Percentiles rank a stretch among this genome's conserved stretches.
phyloP scores from a whole-genome alignment of 2,797 vertebrate species.

The Pelodytes ibericus region DNA sequence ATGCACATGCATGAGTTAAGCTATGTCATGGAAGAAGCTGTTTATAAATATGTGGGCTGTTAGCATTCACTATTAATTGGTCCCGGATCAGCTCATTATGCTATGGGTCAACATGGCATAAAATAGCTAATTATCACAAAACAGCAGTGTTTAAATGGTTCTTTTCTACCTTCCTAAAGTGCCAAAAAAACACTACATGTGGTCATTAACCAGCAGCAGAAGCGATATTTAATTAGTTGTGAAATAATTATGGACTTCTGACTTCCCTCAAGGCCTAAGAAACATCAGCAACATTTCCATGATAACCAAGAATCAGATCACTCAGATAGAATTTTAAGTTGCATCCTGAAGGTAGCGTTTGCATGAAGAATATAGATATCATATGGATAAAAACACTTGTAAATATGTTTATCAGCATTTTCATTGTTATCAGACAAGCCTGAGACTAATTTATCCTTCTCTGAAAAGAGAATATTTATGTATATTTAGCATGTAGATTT shows the following conservation, averaged over 20 bases:
- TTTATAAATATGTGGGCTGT: constrained; percentile 45
- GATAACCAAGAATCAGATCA: not conserved
- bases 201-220: constrained; percentile 40
- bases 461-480: too few species aligned
- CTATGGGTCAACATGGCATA: constrained; percentile 49
- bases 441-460: too few species aligned
- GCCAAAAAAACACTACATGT: constrained; percentile 41
- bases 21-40: constrained; percentile 27
- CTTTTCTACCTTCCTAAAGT: constrained; percentile 33
- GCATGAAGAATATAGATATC: not conserved
- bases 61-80: constrained; percentile 46
- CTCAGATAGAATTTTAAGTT: not conserved
- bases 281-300: constrained; percentile 19
- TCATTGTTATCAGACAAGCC: too few species aligned
- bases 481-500: too few species aligned
- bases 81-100: constrained; percentile 53
- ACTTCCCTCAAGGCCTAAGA: constrained; percentile 31
- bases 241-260: constrained; percentile 38
- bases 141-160: constrained; percentile 49
- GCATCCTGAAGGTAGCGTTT: not conserved
- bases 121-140: constrained; percentile 53
- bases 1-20: constrained; percentile 3
- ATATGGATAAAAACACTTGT: not conserved
- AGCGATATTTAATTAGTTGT: constrained; percentile 42
- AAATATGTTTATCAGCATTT: too few species aligned